phyloP scores from a whole-genome alignment of 2,797 vertebrate genomes.

The Rhyacichthys aspro region DNA sequence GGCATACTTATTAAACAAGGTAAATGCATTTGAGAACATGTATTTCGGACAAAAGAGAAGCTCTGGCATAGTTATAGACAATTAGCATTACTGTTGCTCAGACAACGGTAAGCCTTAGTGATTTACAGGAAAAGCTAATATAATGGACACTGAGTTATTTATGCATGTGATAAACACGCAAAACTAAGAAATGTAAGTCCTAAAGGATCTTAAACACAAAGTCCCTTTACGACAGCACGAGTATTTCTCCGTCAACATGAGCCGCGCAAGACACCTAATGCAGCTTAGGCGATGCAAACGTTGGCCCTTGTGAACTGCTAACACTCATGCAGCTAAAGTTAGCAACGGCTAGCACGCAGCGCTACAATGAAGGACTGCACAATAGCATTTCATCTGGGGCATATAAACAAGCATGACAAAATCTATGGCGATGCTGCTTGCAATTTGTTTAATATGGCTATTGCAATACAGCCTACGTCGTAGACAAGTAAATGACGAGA shows the following conservation, averaged over 20 bases:
- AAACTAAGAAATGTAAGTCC: not conserved
- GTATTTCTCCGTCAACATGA: not conserved
- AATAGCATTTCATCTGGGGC: not conserved
- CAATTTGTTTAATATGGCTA: rapidly evolving
- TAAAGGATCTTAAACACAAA: not conserved
- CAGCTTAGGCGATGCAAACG: constrained; percentile 19
- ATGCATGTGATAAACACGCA: not conserved
- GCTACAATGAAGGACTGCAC: constrained; percentile 11
- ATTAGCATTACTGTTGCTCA: constrained; percentile 2
- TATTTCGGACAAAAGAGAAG: not conserved
- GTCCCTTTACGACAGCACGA: no score
- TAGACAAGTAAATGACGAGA: constrained; percentile 48
- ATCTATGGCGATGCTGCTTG: not conserved
- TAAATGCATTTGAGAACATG: no score
- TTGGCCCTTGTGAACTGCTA: constrained; percentile 41
- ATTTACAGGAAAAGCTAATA: constrained; percentile 3
- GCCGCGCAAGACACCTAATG: not conserved
- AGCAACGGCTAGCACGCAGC: constrained; percentile 48
- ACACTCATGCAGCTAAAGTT: constrained; percentile 42
- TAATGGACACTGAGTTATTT: not conserved
- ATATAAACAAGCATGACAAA: not conserved
- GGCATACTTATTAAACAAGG: no score
- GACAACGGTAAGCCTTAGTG: constrained; percentile 11
- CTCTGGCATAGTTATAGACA: not conserved
- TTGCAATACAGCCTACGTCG: not conserved